Base-by-base conservation (phyloP, 2,888 invertebrate species). In the Ichneumoninae sp. region DNA sequence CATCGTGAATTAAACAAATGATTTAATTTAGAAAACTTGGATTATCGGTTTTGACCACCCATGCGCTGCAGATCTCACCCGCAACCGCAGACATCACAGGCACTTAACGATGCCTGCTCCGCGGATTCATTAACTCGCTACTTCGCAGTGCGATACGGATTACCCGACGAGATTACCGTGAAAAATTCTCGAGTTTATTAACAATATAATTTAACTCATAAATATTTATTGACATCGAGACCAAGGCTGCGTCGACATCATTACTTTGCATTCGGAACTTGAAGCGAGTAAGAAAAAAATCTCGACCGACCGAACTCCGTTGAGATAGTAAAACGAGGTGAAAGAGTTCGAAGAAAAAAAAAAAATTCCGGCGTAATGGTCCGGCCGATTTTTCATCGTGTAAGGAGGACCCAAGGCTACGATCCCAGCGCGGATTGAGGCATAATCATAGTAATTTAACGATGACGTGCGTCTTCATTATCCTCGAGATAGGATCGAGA, bases 391-490 rank as follows among this genome's bases (percentile, higher is more conserved):
- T 84, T 81, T 81, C 81, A 70, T 83, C 73, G 52, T 65, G 50
- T 54, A 83, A 79, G 65, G 73, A 73, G 54, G 47, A 85, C 84
- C 70, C 47, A 69, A 40, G 74, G 81, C 81, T 66, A 63, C 71
- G 80, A 81, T 85, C 47, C 78, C 78, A 71, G 63, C 70, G 70
- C 78, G 70, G 70, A 78, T 75, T 70, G 52, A 69, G 77, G 84
- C 81, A 60, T 84, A 66, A 85, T 85, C 52, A 85, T 81, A 81
- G 84, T 78, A 81, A 85, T 85, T 81, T 30, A 44, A 78, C 33
- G 75, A 78, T 85, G 84, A 85, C 84, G 81, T 81, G 81, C 84
- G 81, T 85, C 84, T 85, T 85, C 81, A 85, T 85, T 85, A 85
- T 85, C 81, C 78, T 16, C 50, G 54, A 63, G 83, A 83, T 83